Conservation (phyloP, 2,797 vertebrate species). For the Anabas testudineus region DNA sequence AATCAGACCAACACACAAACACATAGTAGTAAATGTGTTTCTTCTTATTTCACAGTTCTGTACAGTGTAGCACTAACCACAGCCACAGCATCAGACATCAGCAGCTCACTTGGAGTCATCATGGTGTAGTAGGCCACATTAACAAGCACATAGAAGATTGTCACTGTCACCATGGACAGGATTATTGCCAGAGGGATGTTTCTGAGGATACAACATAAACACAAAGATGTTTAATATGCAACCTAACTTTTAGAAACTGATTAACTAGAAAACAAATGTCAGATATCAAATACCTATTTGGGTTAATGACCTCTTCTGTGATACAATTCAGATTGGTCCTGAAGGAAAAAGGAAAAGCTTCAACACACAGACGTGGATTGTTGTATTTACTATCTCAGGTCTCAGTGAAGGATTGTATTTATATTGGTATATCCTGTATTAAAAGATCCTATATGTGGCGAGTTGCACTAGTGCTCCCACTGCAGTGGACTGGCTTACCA, state of each 20-base stretch:
- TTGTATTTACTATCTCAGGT: no score
- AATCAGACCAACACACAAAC: not conserved
- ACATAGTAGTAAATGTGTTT: rapidly evolving
- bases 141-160: conserved; percentile 91
- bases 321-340: conserved; percentile 93
- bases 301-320: conserved; percentile 91
- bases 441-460: no score
- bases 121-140: conserved; percentile 95
- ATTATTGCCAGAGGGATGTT: conserved; percentile 90
- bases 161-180: conserved; percentile 93
- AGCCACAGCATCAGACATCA: conserved; percentile 93
- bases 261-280: not conserved
- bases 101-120: conserved; percentile 91
- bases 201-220: conserved; percentile 41
- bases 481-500: conserved; percentile 81
- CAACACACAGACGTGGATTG: not conserved
- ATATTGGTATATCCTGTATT: no score
- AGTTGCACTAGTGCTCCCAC: rapidly evolving
- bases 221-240: not conserved
- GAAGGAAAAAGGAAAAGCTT: conserved; percentile 9
- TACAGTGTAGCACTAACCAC: conserved; percentile 86
- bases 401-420: no score
- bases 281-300: conserved; percentile 86
- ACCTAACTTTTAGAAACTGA: not conserved
- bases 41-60: not conserved